Conservation (phyloP, 2,113 vertebrate genomes). For the Pedionomus torquatus region DNA sequence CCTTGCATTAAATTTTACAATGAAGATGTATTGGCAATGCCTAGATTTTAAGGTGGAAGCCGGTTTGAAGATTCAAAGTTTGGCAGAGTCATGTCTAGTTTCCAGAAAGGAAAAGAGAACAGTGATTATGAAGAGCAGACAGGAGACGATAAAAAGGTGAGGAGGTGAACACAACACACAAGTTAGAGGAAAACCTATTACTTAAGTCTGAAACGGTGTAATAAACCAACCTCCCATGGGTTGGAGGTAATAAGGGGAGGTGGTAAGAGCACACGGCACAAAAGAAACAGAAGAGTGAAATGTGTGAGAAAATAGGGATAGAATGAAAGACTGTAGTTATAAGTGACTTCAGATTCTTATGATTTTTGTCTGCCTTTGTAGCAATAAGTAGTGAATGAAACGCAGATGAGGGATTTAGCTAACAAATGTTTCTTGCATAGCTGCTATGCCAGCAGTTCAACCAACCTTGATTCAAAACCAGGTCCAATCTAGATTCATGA, state of each 20-base stretch:
- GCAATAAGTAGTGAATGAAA: conserved; percentile 6
- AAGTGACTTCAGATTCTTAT: neutral
- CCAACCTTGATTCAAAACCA: conserved; percentile 1
- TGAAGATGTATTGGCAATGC: neutral
- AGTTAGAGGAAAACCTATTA: neutral
- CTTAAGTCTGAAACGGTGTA: conserved; percentile 1
- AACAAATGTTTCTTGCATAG: neutral
- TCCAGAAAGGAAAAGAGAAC: neutral
- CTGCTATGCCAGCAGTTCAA: neutral
- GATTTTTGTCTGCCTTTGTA: conserved; percentile 13
- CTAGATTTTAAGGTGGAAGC: neutral
- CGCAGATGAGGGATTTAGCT: neutral
- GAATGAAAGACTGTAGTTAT: neutral
- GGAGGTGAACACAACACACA: neutral
- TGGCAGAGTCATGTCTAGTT: neutral
- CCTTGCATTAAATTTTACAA: neutral
- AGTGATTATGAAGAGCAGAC: neutral
- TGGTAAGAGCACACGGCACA: neutral
- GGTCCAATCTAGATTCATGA: neutral
- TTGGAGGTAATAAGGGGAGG: neutral
- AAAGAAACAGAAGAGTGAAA: neutral
- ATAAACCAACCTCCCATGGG: neutral
- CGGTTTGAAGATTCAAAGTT: neutral
- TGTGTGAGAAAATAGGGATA: neutral
- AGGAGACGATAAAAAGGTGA: neutral